Conservation (phyloP, 1,140 invertebrate species). For the Musca domestica region DNA sequence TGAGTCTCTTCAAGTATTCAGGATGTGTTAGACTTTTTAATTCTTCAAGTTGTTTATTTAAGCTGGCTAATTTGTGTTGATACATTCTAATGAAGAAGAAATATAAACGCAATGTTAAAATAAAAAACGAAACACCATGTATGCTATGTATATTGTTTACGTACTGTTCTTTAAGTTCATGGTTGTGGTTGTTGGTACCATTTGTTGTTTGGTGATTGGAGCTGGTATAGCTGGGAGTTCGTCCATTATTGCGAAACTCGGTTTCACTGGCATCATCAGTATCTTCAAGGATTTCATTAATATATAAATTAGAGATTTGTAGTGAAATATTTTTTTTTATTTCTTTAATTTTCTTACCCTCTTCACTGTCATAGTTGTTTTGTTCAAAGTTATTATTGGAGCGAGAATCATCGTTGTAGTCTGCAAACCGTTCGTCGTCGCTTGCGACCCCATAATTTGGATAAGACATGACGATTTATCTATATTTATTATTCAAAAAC, state of each 20-base stretch:
- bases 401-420: conserved; percentile 28
- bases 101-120: background rate
- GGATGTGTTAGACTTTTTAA: conserved; percentile 82
- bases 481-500: background rate
- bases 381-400: conserved; percentile 28
- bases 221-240: conserved; percentile 62
- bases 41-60: conserved; percentile 88
- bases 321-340: conserved; percentile 37
- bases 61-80: conserved; percentile 83
- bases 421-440: conserved; percentile 23
- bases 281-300: conserved; percentile 58
- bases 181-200: conserved; percentile 28
- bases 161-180: conserved; percentile 90
- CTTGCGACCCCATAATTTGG: background rate
- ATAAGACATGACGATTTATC: background rate
- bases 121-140: conserved; percentile 2
- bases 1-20: conserved; percentile 79
- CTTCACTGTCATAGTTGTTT: conserved; percentile 30
- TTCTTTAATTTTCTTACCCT: conserved; percentile 20
- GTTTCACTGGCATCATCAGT: conserved; percentile 88
- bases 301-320: too few relatives aligned
- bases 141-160: conserved; percentile 10
- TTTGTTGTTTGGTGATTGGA: conserved; percentile 50
- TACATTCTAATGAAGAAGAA: conserved; percentile 72
- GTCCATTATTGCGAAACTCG: conserved; percentile 64